Conservation (phyloP, 2,888 invertebrate species). For the Drosophila multiciliata region DNA sequence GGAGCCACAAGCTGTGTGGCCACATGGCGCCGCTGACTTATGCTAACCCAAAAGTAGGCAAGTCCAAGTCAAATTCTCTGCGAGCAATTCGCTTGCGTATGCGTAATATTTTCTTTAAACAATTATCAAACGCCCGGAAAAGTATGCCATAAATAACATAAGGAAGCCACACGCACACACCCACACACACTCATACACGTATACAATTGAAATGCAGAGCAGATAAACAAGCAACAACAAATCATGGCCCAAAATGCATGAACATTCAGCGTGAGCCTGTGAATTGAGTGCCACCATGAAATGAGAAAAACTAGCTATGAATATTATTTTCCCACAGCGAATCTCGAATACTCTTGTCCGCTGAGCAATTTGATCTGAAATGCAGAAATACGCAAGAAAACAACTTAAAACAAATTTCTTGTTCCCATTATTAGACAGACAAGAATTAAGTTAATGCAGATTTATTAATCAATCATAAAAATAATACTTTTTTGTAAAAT, state of each 20-base stretch:
- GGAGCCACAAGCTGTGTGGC: slow-evolving; percentile 41
- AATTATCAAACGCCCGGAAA: slow-evolving; percentile 75
- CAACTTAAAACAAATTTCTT: neutral
- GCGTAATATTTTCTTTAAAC: slow-evolving; percentile 79
- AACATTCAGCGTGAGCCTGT: slow-evolving; percentile 38
- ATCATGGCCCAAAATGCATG: slow-evolving; percentile 68
- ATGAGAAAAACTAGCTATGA: slow-evolving; percentile 31
- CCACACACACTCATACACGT: slow-evolving; percentile 5
- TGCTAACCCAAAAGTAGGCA: slow-evolving; percentile 34
- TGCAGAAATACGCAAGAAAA: neutral
- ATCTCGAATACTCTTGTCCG: slow-evolving; percentile 36
- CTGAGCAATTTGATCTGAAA: neutral
- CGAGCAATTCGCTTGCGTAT: slow-evolving; percentile 68
- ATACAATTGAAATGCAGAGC: slow-evolving; percentile 25
- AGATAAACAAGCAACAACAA: slow-evolving; percentile 58
- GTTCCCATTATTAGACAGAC: neutral
- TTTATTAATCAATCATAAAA: neutral
- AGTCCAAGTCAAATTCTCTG: slow-evolving; percentile 8
- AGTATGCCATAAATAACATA: slow-evolving; percentile 69
- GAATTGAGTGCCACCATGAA: slow-evolving; percentile 65
- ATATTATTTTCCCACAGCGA: slow-evolving; percentile 29
- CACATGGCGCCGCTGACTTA: slow-evolving; percentile 68
- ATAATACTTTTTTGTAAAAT: neutral
- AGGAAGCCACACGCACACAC: slow-evolving; percentile 38
- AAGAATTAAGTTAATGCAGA: neutral